Percentiles rank a stretch among this genome's conserved stretches.
These are phyloP conservation scores for Uropetala carovei DNA, from an alignment of 2,888 invertebrate species.

Conservation along the genomic window DNA sequence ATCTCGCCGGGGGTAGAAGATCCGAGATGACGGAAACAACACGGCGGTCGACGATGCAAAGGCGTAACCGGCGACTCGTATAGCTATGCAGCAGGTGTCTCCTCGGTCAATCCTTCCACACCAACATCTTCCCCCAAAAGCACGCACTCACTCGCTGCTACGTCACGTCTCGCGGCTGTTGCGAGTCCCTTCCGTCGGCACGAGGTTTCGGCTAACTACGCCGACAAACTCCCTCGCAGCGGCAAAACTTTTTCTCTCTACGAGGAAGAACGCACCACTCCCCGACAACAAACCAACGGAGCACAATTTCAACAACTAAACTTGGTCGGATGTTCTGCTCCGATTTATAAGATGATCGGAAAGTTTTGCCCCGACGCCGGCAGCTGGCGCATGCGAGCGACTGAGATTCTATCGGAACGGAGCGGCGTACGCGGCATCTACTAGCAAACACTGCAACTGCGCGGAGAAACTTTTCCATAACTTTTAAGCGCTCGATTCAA, in stretches of 20 bases:
- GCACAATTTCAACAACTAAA: slow-evolving; percentile 21
- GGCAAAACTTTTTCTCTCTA: not conserved
- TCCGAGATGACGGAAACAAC: too few relatives aligned
- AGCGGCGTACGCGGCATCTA: not conserved
- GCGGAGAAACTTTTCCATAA: not conserved
- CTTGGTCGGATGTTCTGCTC: slow-evolving; percentile 14
- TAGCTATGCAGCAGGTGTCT: slow-evolving; percentile 6
- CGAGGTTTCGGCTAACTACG: not conserved
- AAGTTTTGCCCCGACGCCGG: slow-evolving; percentile 31
- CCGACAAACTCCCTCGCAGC: not conserved
- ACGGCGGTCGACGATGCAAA: not conserved
- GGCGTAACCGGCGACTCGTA: slow-evolving; percentile 16
- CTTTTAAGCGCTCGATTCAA: too few relatives aligned
- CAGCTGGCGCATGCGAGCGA: not conserved
- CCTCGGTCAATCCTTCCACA: not conserved
- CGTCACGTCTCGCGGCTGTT: not conserved
- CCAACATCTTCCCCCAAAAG: not conserved
- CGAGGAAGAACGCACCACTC: not conserved
- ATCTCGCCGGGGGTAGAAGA: slow-evolving; percentile 3
- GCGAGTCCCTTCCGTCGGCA: not conserved
- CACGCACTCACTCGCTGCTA: not conserved
- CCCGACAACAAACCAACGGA: not conserved
- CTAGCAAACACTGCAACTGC: not conserved
- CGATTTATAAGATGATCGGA: slow-evolving; percentile 37
- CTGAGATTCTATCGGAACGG: not conserved